These are phyloP conservation scores for Clupea harengus DNA, from an alignment of 2,113 vertebrate genomes.

Conservation along the genomic window DNA sequence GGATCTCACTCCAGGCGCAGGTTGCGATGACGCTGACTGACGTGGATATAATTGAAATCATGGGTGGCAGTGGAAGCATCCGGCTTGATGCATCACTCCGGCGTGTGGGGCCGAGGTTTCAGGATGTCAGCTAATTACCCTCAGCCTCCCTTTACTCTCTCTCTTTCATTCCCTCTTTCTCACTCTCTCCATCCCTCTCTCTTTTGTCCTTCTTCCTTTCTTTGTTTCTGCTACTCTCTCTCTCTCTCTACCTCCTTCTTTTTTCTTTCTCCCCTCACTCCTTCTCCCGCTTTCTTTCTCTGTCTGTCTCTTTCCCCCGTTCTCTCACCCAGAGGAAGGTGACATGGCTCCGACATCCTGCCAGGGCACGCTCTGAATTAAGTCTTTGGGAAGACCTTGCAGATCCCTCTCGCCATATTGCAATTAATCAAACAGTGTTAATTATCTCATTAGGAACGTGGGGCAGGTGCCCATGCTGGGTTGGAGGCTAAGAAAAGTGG, in stretches of 20 bases:
- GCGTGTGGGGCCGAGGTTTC: not conserved
- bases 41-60: constrained; percentile 14
- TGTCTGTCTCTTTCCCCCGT: not conserved
- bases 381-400: constrained; percentile 55
- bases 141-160: not conserved
- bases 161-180: not conserved
- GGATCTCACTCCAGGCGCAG: not conserved
- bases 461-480: constrained; percentile 46
- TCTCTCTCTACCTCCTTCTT: constrained; percentile 27
- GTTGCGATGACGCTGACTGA: not conserved
- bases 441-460: constrained; percentile 63
- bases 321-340: constrained; percentile 47
- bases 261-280: constrained; percentile 1
- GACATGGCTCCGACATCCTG: constrained; percentile 53
- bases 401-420: constrained; percentile 55
- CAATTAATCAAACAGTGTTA: constrained; percentile 66
- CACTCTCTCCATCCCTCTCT: constrained; percentile 14
- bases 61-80: not conserved
- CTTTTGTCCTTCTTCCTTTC: not conserved
- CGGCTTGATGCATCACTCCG: constrained; percentile 1
- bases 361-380: constrained; percentile 55
- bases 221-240: not conserved
- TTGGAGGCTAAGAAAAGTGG: constrained; percentile 38
- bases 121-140: constrained; percentile 11
- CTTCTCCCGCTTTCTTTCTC: not conserved